Evolutionary conservation across 2,888 invertebrate species (phyloP).

Genomic region (Bellardia pandia): DNA sequence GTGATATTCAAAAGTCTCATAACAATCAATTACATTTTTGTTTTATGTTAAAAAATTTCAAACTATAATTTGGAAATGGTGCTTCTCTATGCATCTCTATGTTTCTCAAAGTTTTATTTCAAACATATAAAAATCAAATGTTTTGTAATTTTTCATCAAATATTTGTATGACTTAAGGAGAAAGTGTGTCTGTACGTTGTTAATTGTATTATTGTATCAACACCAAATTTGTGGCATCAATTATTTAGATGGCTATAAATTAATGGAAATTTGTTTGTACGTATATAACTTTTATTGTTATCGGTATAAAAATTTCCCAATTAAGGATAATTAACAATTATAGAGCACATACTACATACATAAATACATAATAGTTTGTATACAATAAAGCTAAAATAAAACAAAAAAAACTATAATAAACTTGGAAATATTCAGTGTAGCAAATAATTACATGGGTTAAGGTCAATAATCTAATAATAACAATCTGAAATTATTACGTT

Average conservation of each 20-base stretch:
- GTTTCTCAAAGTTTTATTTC: slow-evolving; percentile 10
- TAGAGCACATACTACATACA: not conserved
- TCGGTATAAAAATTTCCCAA: slow-evolving; percentile 22
- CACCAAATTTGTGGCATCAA: slow-evolving; percentile 51
- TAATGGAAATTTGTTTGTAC: slow-evolving; percentile 6
- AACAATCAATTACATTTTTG: not conserved
- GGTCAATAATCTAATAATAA: slow-evolving; percentile 31
- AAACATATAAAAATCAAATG: not conserved
- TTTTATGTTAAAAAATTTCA: not conserved
- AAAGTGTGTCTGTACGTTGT: slow-evolving; percentile 43
- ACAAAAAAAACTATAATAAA: slow-evolving; percentile 20
- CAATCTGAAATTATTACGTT: slow-evolving; percentile 17
- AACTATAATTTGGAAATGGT: slow-evolving; percentile 15
- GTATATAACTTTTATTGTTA: slow-evolving; percentile 28
- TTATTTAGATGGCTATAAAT: slow-evolving; percentile 46
- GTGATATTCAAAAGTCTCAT: not conserved
- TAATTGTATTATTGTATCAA: slow-evolving; percentile 37
- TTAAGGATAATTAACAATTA: slow-evolving; percentile 38
- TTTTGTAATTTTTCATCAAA: slow-evolving; percentile 34
- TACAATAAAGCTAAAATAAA: not conserved
- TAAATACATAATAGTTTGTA: not conserved
- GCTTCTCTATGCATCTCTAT: slow-evolving; percentile 8
- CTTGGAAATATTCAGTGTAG: slow-evolving; percentile 22
- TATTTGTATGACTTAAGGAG: slow-evolving; percentile 46
- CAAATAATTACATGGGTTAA: slow-evolving; percentile 51